Percentiles rank a stretch among this genome's conserved stretches.
Conservation (phyloP, 2,888 invertebrate species). For the Trilocha varians region DNA sequence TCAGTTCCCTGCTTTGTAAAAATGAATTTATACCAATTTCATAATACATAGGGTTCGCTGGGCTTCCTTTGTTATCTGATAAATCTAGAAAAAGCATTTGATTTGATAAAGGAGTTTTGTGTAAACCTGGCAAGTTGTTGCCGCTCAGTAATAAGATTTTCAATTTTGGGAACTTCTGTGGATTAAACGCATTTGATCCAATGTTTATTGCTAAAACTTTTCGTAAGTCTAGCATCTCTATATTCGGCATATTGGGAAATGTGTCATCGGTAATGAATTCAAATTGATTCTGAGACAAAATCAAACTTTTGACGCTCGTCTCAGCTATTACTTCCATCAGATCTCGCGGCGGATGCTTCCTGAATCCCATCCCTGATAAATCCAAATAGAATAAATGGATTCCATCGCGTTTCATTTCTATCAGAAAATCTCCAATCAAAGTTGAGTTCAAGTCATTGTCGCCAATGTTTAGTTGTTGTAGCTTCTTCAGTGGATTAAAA, state of each 20-base stretch:
- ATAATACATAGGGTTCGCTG: constrained; percentile 56
- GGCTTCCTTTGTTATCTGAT: constrained; percentile 60
- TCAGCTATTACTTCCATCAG: constrained; percentile 64
- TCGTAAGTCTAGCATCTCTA: constrained; percentile 70
- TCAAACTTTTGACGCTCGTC: constrained; percentile 60
- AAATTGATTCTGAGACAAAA: constrained; percentile 70
- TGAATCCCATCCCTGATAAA: constrained; percentile 68
- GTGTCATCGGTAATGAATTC: constrained; percentile 60
- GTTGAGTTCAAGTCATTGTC: constrained; percentile 67
- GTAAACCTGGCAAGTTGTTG: constrained; percentile 69
- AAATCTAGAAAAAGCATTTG: constrained; percentile 65
- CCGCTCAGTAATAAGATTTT: constrained; percentile 62
- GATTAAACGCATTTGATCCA: constrained; percentile 56
- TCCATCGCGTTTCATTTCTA: constrained; percentile 33
- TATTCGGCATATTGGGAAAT: constrained; percentile 70
- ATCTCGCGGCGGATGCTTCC: constrained; percentile 56
- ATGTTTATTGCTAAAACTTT: constrained; percentile 63
- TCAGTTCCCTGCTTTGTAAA: constrained; percentile 53
- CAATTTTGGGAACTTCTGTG: constrained; percentile 62
- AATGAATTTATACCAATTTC: constrained; percentile 67
- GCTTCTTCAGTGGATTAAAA: constrained; percentile 54
- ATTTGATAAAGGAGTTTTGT: constrained; percentile 58
- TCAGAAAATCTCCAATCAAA: constrained; percentile 52
- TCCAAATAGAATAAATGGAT: constrained; percentile 61
- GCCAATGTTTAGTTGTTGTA: constrained; percentile 61